These are phyloP conservation scores for Cariama cristata DNA, from an alignment of 2,113 vertebrate genomes.

Conservation along the genomic window DNA sequence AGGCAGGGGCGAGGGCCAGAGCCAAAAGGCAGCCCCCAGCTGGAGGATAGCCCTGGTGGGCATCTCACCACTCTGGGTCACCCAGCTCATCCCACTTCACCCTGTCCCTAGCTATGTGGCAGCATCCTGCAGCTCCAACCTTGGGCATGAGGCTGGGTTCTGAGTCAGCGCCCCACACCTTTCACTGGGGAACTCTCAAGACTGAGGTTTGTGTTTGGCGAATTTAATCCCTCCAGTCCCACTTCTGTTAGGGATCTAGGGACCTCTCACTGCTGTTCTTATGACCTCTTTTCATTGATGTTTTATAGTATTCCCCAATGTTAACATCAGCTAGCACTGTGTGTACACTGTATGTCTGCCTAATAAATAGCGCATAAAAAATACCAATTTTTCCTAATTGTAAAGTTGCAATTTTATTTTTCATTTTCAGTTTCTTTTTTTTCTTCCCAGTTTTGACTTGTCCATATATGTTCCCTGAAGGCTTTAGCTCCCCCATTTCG, in stretches of 20 bases:
- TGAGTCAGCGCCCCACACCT: not conserved
- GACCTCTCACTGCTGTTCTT: not conserved
- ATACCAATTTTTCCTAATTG: not conserved
- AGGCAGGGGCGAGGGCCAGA: accelerated
- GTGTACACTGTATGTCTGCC: not conserved
- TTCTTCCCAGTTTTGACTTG: not conserved
- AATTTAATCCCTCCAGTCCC: not conserved
- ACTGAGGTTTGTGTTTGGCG: not conserved
- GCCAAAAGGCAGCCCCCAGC: accelerated
- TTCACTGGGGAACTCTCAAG: not conserved
- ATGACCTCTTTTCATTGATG: not conserved
- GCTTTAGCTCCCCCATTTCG: not conserved
- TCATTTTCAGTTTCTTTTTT: not conserved
- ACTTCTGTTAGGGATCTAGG: not conserved
- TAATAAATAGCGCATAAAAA: not conserved
- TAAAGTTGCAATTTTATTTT: not conserved
- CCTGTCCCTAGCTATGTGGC: accelerated
- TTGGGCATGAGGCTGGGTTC: not conserved
- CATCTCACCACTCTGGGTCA: not conserved
- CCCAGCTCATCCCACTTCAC: not conserved
- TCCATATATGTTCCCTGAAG: not conserved
- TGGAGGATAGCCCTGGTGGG: not conserved
- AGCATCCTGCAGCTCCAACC: not conserved
- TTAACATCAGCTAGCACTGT: not conserved
- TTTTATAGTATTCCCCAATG: not conserved